Evolutionary conservation across 2,888 invertebrate species (phyloP).

Genomic region (Biston stratarius): DNA sequence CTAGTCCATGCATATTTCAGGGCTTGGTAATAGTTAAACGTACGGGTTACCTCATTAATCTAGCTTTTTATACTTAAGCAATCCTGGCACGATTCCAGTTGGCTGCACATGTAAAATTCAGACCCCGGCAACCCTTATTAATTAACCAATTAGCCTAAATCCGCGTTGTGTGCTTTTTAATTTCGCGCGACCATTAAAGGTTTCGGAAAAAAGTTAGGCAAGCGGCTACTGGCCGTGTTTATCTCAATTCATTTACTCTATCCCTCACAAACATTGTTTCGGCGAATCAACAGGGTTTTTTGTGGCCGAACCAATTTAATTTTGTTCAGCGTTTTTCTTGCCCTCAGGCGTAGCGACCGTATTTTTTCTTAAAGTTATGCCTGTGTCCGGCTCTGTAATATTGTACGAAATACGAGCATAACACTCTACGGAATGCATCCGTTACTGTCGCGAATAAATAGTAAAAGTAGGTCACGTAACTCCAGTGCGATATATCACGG

Average conservation of each 20-base stretch:
- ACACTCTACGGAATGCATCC: conserved; percentile 24
- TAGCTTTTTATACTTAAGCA: conserved; percentile 68
- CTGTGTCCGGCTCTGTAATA: conserved; percentile 6
- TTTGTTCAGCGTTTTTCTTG: conserved; percentile 30
- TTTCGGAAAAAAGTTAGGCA: conserved; percentile 63
- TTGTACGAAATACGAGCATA: conserved; percentile 3
- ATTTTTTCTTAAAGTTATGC: conserved; percentile 20
- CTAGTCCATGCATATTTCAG: conserved; percentile 36
- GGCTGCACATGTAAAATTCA: conserved; percentile 72
- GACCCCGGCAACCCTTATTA: conserved; percentile 72
- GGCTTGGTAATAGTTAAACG: conserved; percentile 36
- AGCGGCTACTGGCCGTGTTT: conserved; percentile 58
- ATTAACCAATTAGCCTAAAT: conserved; percentile 83
- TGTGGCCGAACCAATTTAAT: conserved; percentile 35
- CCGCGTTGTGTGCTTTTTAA: conserved; percentile 75
- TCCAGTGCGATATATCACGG: conserved; percentile 39
- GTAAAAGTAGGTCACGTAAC: conserved; percentile 39
- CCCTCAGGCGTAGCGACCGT: conserved; percentile 23
- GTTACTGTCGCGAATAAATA: conserved; percentile 35
- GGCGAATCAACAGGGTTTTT: conserved; percentile 56
- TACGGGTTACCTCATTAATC: conserved; percentile 59
- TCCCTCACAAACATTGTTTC: conserved; percentile 58
- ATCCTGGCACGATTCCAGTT: conserved; percentile 73
- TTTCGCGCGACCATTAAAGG: conserved; percentile 69
- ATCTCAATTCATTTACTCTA: conserved; percentile 62